Percentiles rank a stretch among this genome's conserved stretches.
Evolutionary conservation across 64 coral and sea anemone species (phyloP).

Genomic region (Platygyra sinensis): DNA sequence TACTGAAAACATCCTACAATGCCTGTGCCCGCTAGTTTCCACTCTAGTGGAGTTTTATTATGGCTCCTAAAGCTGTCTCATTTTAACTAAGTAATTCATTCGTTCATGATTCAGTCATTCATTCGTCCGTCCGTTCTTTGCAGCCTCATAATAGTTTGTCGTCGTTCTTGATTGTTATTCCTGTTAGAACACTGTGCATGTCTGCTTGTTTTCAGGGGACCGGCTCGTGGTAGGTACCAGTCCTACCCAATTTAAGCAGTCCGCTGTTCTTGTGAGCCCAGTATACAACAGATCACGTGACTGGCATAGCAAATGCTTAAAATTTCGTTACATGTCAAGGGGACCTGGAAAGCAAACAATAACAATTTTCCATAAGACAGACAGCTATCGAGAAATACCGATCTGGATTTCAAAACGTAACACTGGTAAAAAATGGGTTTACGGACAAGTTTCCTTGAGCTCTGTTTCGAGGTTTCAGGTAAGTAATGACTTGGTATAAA

Average conservation of each 20-base stretch:
- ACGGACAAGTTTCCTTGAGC: slow-evolving; percentile 1
- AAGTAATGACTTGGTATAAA: not conserved
- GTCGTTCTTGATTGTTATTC: too few species aligned
- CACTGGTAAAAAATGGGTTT: not conserved
- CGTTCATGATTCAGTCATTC: not conserved
- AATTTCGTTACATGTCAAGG: slow-evolving; percentile 12
- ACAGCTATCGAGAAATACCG: not conserved
- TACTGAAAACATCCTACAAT: too few species aligned
- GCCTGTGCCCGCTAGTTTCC: too few species aligned
- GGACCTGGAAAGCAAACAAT: not conserved
- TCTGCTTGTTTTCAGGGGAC: not conserved
- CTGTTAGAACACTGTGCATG: too few species aligned
- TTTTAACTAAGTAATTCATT: too few species aligned
- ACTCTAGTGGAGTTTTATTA: too few species aligned
- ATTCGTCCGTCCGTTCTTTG: too few species aligned
- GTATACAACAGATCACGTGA: slow-evolving; percentile 19
- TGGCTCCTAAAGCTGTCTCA: too few species aligned
- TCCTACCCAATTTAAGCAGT: not conserved
- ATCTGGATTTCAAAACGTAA: not conserved
- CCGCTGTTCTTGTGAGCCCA: slow-evolving; percentile 7
- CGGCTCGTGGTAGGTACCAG: not conserved
- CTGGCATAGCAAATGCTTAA: slow-evolving; percentile 6
- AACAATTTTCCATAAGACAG: slow-evolving; percentile 3
- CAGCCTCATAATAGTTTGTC: too few species aligned
- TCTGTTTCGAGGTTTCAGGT: slow-evolving; percentile 20